Percentiles rank a stretch among this genome's conserved stretches.
Evolutionary conservation across 2,797 vertebrate genomes (phyloP).

Genomic region (Lepus townsendii): DNA sequence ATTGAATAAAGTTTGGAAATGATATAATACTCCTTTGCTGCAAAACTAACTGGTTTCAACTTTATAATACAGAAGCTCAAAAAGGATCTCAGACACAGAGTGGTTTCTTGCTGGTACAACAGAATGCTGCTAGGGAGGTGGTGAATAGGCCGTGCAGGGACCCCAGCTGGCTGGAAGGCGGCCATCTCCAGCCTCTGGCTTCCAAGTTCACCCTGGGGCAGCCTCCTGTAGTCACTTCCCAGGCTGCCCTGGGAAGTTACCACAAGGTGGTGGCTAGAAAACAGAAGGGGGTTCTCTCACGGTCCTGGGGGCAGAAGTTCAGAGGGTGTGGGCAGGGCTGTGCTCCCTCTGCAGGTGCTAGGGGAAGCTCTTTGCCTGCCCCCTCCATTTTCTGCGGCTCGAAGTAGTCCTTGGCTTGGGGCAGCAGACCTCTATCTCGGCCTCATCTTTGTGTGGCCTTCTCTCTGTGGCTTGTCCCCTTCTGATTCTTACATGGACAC

Average conservation of each 20-base stretch:
- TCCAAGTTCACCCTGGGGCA: not conserved
- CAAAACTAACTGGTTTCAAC: not conserved
- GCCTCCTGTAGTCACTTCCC: not conserved
- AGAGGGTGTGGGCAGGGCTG: accelerated
- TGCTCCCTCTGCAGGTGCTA: accelerated
- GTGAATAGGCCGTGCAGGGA: not conserved
- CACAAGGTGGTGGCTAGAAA: accelerated
- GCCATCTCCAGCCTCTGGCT: not conserved
- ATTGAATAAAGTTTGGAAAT: not conserved
- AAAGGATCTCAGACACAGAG: accelerated
- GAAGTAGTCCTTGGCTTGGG: not conserved
- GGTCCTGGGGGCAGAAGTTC: not conserved
- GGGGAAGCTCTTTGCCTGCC: not conserved
- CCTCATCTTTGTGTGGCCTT: not conserved
- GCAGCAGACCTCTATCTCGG: not conserved
- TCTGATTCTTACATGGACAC: not conserved
- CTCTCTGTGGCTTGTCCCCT: not conserved
- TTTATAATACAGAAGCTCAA: not conserved
- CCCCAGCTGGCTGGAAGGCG: accelerated
- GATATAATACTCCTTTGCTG: not conserved
- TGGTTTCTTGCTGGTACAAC: not conserved
- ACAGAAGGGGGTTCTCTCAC: not conserved
- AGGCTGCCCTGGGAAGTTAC: not conserved
- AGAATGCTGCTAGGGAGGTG: accelerated
- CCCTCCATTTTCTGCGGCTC: not conserved